These are phyloP conservation scores for Prosapia bicincta DNA, from an alignment of 2,888 invertebrate species.

Conservation along the genomic window DNA sequence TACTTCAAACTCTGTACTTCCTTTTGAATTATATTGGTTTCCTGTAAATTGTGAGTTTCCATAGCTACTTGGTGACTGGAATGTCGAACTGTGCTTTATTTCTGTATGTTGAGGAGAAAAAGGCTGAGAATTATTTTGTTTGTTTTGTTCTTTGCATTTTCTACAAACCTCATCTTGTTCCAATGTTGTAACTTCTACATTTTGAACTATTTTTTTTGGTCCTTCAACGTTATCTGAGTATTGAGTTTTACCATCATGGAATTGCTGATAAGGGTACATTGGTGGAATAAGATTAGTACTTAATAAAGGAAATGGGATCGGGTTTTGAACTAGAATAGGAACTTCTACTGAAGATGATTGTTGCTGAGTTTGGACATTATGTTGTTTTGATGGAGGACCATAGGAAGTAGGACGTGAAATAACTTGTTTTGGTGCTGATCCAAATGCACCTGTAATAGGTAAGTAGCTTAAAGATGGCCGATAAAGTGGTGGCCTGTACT, in stretches of 20 bases:
- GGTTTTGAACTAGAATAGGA: slow-evolving; percentile 26
- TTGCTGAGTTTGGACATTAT: not conserved
- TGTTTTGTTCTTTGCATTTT: slow-evolving; percentile 19
- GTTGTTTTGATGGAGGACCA: not conserved
- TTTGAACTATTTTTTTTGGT: slow-evolving; percentile 14
- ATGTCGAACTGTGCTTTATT: not conserved
- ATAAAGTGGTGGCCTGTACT: not conserved
- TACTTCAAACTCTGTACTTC: slow-evolving; percentile 48
- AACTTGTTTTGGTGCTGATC: not conserved
- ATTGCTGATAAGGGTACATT: slow-evolving; percentile 23
- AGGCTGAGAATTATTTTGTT: slow-evolving; percentile 18
- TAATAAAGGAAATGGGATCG: slow-evolving; percentile 36
- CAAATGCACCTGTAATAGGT: not conserved
- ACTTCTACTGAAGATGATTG: slow-evolving; percentile 1
- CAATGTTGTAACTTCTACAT: slow-evolving; percentile 14
- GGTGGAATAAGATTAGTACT: slow-evolving; percentile 31
- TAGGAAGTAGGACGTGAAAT: not conserved
- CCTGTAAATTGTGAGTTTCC: not conserved
- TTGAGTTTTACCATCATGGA: slow-evolving; percentile 12
- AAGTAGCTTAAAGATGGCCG: not conserved
- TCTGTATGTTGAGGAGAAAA: slow-evolving; percentile 26
- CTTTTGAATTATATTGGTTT: not conserved
- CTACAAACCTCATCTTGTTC: slow-evolving; percentile 19
- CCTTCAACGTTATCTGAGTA: slow-evolving; percentile 9
- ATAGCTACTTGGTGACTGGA: not conserved